Base-by-base conservation (phyloP, 2,888 invertebrate genomes). In the Drosophila ezoana region DNA sequence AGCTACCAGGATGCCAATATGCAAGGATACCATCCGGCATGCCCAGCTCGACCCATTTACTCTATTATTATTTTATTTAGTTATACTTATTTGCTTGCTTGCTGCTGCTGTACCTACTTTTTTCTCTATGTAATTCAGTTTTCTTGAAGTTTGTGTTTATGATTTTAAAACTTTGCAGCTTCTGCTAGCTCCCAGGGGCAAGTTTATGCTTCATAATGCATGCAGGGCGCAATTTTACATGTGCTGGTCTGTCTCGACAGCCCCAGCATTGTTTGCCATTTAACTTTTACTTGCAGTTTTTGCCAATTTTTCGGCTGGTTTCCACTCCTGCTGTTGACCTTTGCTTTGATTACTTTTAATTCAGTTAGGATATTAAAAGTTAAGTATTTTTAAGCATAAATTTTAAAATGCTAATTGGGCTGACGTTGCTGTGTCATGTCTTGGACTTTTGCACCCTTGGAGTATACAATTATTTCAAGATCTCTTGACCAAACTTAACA, bases 41-140 rank as follows among this genome's bases (percentile, higher is more conserved):
- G 44, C 41, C 33, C 8, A n/a, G 41, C 38, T n/a, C 23, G 47
- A 60, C 28, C 28, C 69, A 64, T 72, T 87, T 84, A 78, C 81
- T 84, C 72, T 78, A 83, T 87, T 78, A 83, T 87, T 87, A 87
- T 87, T 83, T 84, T 71, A 87, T 81, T 87, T 87, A 78, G 85
- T 84, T 84, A 76, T 76, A 73, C 44, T 35, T 44, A 35, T 54
- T 43, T 43, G 11, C 20, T 20, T 18, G 41, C 18, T 13, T 18
- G 41, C 6, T 20, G 11, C 18, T 43, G 41, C 13, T 47, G 11
- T 33, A 33, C 1, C 2, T 28, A 23, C 13, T n/a, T 53, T 32
- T 62, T 18, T 52, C 60, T 67, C 49, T 48, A 51, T 59, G 60
- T 60, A 67, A 69, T 78, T 75, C 45, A 65, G 62, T 68, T 69